A percentile compares a stretch with the other conserved stretches of the same genome.
phyloP scores from a whole-genome alignment of 2,797 vertebrate genomes.

The Macrochelys suwanniensis region DNA sequence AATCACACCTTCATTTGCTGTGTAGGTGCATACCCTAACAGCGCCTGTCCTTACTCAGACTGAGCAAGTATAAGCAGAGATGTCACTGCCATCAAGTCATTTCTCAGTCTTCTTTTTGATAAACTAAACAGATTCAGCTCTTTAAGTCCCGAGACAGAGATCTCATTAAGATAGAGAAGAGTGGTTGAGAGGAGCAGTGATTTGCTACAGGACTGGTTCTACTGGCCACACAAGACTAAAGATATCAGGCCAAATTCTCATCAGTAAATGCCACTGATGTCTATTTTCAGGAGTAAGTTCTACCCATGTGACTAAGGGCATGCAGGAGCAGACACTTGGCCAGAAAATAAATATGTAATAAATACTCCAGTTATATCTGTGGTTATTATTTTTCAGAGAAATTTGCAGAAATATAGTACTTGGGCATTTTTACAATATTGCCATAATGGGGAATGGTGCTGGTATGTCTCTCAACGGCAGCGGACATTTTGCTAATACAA shows the following conservation, averaged over 20 bases:
- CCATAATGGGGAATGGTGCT: not conserved
- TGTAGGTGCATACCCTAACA: not conserved
- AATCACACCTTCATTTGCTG: not conserved
- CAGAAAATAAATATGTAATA: not conserved
- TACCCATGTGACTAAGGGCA: not conserved
- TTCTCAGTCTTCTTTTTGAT: conserved; percentile 45
- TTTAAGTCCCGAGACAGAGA: not conserved
- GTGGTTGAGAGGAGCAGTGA: not conserved
- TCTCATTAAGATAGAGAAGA: not conserved
- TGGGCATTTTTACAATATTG: not conserved
- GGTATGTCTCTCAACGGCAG: not conserved
- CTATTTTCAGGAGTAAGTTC: not conserved
- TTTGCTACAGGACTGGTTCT: not conserved
- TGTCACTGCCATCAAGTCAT: not conserved
- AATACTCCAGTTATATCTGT: not conserved
- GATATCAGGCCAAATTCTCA: not conserved
- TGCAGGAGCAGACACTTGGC: not conserved
- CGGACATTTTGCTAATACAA: not conserved
- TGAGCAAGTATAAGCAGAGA: not conserved
- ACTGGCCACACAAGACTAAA: not conserved
- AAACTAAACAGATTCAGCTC: not conserved
- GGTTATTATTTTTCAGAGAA: not conserved
- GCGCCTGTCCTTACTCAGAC: not conserved
- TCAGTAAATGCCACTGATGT: not conserved
- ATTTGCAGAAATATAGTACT: not conserved